Conservation (phyloP, 2,888 invertebrate species). For the Steinernema carpocapsae region DNA sequence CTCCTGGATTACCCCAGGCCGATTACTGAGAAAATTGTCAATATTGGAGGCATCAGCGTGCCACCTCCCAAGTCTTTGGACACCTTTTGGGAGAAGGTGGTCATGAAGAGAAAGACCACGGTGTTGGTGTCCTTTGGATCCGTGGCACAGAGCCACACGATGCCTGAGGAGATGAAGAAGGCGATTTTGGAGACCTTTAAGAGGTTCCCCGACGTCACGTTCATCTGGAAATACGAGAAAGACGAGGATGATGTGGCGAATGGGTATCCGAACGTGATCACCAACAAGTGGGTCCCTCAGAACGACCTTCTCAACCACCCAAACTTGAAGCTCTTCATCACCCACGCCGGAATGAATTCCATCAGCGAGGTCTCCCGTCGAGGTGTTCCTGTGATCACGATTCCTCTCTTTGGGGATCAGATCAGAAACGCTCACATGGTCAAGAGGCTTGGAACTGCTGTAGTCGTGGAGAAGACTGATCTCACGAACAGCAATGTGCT, state of each 20-base stretch:
- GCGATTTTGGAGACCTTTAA: constrained; percentile 7
- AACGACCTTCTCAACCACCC: constrained; percentile 39
- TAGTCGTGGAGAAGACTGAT: background rate
- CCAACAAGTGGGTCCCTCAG: constrained; percentile 41
- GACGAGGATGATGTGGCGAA: constrained; percentile 38
- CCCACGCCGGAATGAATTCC: constrained; percentile 40
- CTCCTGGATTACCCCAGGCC: constrained; percentile 35
- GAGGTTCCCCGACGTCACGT: constrained; percentile 42
- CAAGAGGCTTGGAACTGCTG: too few relatives aligned
- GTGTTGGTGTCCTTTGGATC: background rate
- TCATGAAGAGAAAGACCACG: background rate
- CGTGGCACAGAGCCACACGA: background rate
- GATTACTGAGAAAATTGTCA: constrained; percentile 25
- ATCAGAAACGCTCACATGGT: too few relatives aligned
- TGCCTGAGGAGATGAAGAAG: constrained; percentile 11
- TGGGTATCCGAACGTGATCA: constrained; percentile 36
- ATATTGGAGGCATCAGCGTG: too few relatives aligned
- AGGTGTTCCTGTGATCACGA: constrained; percentile 38
- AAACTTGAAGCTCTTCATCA: constrained; percentile 30
- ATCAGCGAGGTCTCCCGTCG: too few relatives aligned
- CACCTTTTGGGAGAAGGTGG: background rate
- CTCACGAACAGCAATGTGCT: background rate
- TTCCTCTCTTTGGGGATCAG: too few relatives aligned
- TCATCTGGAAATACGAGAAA: constrained; percentile 46
- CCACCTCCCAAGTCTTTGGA: background rate